phyloP scores from a whole-genome alignment of 2,888 invertebrate species.

The Agrochola lota region DNA sequence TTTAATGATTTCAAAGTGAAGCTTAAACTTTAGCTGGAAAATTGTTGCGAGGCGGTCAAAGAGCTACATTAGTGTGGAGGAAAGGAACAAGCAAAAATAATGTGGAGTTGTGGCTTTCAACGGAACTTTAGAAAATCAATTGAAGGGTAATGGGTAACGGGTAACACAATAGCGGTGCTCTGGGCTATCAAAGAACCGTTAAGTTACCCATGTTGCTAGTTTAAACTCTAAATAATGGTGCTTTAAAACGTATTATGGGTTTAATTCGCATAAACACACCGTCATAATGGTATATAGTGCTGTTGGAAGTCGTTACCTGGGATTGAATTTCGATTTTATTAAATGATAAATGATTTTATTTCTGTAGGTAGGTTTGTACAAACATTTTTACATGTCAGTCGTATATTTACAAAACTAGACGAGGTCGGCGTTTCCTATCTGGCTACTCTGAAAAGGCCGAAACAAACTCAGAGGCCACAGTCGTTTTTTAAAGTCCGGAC shows the following conservation, averaged over 20 bases:
- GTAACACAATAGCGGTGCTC: conserved; percentile 38
- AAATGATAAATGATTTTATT: no score
- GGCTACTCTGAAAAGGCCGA: no score
- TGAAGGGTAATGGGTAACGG: conserved; percentile 39
- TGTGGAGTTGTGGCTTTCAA: conserved; percentile 32
- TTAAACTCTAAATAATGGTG: conserved; percentile 23
- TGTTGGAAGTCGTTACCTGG: background rate
- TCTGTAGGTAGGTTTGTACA: no score
- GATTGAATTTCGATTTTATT: background rate
- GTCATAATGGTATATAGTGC: background rate
- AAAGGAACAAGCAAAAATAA: conserved; percentile 50
- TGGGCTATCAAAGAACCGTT: conserved; percentile 48
- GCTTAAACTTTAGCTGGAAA: background rate
- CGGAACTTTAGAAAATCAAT: conserved; percentile 55
- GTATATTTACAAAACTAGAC: no score
- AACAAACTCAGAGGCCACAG: no score
- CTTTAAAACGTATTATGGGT: background rate
- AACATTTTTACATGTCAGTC: no score
- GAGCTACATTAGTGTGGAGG: conserved; percentile 33
- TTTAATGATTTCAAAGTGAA: conserved; percentile 30
- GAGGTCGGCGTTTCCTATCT: no score
- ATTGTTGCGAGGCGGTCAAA: conserved; percentile 45
- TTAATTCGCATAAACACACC: conserved; percentile 12
- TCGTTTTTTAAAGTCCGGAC: no score
- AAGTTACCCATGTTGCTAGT: conserved; percentile 26